phyloP scores from a whole-genome alignment of 2,113 vertebrate genomes.

The Paradisaea rubra region DNA sequence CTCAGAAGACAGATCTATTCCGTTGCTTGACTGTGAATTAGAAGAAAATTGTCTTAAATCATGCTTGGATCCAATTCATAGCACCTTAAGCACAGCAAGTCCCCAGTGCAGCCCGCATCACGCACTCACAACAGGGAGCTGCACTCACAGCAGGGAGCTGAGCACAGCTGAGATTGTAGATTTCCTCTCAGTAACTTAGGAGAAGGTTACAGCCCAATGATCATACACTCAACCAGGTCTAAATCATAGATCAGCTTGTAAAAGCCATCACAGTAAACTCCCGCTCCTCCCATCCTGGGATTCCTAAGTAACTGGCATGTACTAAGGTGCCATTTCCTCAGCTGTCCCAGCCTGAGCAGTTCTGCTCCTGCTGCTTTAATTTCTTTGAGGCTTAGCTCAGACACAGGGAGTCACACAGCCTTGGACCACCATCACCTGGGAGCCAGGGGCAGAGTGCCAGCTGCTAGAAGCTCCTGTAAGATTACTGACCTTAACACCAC shows the following conservation, averaged over 20 bases:
- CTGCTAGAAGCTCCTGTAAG: background rate
- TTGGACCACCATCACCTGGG: background rate
- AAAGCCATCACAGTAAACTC: background rate
- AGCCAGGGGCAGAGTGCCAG: background rate
- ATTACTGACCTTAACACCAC: background rate
- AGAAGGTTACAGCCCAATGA: background rate
- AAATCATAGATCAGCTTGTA: background rate
- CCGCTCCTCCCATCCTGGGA: background rate
- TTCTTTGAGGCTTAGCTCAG: background rate
- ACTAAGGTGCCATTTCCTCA: background rate
- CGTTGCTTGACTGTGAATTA: background rate
- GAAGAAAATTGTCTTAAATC: constrained; percentile 21
- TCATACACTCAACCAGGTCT: background rate
- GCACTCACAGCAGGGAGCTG: background rate
- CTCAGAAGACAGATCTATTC: background rate
- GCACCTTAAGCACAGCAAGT: background rate
- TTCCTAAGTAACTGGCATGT: background rate
- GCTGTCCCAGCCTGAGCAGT: background rate
- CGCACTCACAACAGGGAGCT: fast-evolving
- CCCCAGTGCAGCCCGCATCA: background rate
- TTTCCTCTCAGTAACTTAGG: background rate
- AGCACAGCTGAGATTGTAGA: fast-evolving
- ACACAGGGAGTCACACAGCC: background rate
- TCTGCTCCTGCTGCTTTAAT: background rate
- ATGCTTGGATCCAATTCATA: background rate